Conservation (phyloP, 2,888 invertebrate species). For the Nowickia ferox region DNA sequence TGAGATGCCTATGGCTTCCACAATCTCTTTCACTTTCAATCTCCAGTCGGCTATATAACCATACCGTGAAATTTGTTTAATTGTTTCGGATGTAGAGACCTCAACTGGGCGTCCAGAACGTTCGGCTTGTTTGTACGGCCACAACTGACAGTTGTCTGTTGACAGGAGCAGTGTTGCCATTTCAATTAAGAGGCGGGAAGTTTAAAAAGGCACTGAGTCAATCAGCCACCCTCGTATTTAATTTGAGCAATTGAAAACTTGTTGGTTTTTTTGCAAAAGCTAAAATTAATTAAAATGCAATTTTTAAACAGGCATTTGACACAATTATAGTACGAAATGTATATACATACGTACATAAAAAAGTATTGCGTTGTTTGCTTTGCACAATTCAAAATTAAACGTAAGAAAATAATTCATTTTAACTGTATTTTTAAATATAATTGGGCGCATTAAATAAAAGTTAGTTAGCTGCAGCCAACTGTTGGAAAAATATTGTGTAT, state of each 20-base stretch:
- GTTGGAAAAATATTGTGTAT: background rate
- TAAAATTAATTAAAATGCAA: conserved; percentile 1
- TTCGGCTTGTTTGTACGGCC: no score
- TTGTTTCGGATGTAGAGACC: no score
- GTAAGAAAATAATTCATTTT: conserved; percentile 14
- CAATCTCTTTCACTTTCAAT: no score
- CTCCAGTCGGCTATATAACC: no score
- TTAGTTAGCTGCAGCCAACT: background rate
- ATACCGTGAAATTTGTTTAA: no score
- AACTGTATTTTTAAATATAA: conserved; percentile 19
- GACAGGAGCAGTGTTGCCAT: no score
- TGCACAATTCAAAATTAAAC: background rate
- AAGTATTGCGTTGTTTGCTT: conserved; percentile 30
- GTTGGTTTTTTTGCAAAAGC: background rate
- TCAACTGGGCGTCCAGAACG: no score
- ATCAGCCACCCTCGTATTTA: no score
- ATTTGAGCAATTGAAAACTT: conserved; percentile 33
- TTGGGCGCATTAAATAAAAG: background rate
- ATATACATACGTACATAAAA: background rate
- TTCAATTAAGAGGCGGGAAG: no score
- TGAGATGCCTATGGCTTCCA: no score
- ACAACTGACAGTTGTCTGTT: no score
- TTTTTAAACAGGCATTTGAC: conserved; percentile 43
- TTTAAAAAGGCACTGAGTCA: no score
- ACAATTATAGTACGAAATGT: conserved; percentile 10